These are phyloP conservation scores for Lepidonotus clava DNA, from an alignment of 2,888 invertebrate genomes.

Conservation along the genomic window DNA sequence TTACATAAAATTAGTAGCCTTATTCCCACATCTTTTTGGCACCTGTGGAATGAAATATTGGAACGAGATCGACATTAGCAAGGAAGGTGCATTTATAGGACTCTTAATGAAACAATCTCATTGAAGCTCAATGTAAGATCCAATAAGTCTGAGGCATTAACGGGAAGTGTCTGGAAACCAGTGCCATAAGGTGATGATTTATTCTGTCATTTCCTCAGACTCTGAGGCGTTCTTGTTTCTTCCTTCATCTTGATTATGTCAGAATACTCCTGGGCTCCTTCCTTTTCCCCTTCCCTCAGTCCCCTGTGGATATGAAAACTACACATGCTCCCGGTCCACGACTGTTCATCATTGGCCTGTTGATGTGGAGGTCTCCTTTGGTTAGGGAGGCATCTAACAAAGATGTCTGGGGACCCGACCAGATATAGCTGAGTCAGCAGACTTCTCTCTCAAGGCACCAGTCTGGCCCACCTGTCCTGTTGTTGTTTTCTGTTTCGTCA, in stretches of 20 bases:
- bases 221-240: no score
- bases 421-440: neutral
- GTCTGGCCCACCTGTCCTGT: no score
- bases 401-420: neutral
- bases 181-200: no score
- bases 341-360: no score
- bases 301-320: neutral
- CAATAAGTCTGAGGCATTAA: conserved; percentile 23
- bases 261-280: neutral
- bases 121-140: neutral
- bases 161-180: no score
- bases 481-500: no score
- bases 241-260: no score
- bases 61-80: neutral
- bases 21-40: no score
- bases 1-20: no score
- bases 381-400: neutral
- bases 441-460: neutral
- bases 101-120: conserved; percentile 18
- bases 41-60: conserved; percentile 35
- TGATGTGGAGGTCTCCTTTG: neutral
- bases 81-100: neutral
- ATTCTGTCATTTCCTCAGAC: no score
- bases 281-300: neutral
- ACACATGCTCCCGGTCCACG: no score